Base-by-base conservation (phyloP, 53 echinoderm and acorn worm species). In the Paelopatides confundens region DNA sequence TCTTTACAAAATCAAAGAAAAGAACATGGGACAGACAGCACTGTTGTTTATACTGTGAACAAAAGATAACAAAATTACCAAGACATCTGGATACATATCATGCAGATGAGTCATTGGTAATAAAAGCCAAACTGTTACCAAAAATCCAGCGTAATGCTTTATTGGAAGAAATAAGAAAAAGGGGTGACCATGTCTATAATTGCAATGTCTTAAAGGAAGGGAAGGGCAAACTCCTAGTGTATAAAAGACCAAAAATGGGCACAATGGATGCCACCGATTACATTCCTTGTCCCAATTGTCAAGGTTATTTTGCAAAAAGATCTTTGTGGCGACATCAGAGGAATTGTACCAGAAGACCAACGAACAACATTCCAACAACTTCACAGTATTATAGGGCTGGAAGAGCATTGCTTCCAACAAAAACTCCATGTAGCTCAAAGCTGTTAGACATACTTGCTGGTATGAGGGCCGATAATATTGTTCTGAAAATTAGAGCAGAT, bases 21-120 rank as follows among this genome's bases (percentile, higher is more conserved):
- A 77, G 74, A 43, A 29, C 36, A 47, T 77, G 77, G 77, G 30
- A 77, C 77, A 50, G 77, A 77, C 77, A 50, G 49, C 77, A 77
- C 77, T 77, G 31, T 23, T 77, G 52, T 48, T 14, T 77, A 26
- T 77, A 27, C 14, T 77, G 77, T 50, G 48, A 50, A 24, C 35
- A 71, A 24, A 17, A 13, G 5, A 39, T 71, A 1, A 24, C 0
- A 77, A 77, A 77, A 77, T 18, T 2, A n/a, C 24, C 77, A 46
- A 77, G 48, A 43, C 47, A 77, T 38, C 36, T 47, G 28, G 0
- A 6, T 28, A 77, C 77, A 7, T 49, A 77, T 50, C 39, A 38
- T 40, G 50, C 47, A 11, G 31, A 43, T 50, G 48, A 47, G 47
- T 2, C 8, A 30, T 30, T 77, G 47, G 77, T 77, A 17, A 77